phyloP scores from a whole-genome alignment of 2,888 invertebrate species.

The Ypsolopha scabrella region DNA sequence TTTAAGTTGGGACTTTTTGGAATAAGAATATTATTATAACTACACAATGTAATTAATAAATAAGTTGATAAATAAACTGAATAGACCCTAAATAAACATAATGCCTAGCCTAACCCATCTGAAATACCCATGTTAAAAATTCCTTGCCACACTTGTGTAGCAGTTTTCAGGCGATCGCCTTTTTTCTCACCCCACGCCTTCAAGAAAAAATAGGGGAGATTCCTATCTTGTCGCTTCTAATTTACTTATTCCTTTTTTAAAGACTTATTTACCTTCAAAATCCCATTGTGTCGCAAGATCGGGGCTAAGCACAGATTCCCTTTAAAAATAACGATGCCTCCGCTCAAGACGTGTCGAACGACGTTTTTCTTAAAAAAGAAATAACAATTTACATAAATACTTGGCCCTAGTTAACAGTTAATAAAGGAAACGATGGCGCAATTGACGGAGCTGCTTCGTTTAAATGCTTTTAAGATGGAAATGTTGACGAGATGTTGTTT shows the following conservation, averaged over 20 bases:
- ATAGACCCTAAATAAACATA: too few relatives aligned
- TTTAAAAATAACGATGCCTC: conserved; percentile 49
- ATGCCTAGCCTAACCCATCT: too few relatives aligned
- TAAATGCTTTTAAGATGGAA: conserved; percentile 60
- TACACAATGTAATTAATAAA: too few relatives aligned
- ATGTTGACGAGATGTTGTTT: conserved; percentile 57
- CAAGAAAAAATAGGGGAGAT: conserved; percentile 75
- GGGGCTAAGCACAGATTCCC: conserved; percentile 41
- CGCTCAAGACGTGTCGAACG: conserved; percentile 60
- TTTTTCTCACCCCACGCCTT: conserved; percentile 58
- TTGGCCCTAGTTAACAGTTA: conserved; percentile 67
- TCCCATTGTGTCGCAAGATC: conserved; percentile 62
- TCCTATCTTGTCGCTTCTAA: conserved; percentile 83
- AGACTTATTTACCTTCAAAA: conserved; percentile 79
- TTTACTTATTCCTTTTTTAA: conserved; percentile 83
- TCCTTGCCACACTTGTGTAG: conserved; percentile 30
- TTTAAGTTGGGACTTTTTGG: too few relatives aligned
- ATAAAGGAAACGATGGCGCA: conserved; percentile 65
- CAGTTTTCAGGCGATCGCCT: conserved; percentile 55
- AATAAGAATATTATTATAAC: too few relatives aligned
- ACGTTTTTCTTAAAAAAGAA: conserved; percentile 62
- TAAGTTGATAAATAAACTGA: too few relatives aligned
- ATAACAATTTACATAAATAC: conserved; percentile 71
- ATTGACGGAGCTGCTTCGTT: conserved; percentile 52
- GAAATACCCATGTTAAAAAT: not conserved